Percentiles rank a stretch among this genome's conserved stretches.
These are phyloP conservation scores for Gambelia wislizenii DNA, from an alignment of 2,797 vertebrate genomes.

Conservation along the genomic window DNA sequence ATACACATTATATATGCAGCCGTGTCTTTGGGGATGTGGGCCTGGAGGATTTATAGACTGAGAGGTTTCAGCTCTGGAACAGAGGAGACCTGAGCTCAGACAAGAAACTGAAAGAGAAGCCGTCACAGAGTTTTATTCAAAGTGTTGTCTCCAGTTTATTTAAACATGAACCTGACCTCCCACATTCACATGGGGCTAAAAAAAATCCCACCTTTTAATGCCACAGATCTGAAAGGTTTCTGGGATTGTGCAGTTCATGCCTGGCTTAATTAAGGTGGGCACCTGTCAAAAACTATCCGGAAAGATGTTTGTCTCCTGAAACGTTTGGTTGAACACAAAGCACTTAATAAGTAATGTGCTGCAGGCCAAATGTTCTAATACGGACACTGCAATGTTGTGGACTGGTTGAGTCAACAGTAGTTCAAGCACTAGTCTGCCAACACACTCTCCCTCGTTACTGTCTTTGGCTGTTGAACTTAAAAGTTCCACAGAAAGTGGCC, in stretches of 20 bases:
- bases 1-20: slow-evolving; percentile 59
- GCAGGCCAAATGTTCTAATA: not conserved
- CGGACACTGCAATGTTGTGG: not conserved
- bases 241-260: slow-evolving; percentile 32
- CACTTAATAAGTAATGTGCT: not conserved
- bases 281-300: slow-evolving; percentile 37
- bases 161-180: slow-evolving; percentile 13
- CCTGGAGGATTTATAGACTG: slow-evolving; percentile 71
- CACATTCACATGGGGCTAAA: slow-evolving; percentile 19
- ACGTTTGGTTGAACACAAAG: slow-evolving; percentile 3
- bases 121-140: slow-evolving; percentile 51
- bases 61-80: slow-evolving; percentile 49
- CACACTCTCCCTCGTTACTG: not conserved
- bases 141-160: slow-evolving; percentile 60
- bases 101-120: slow-evolving; percentile 53
- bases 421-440: not conserved
- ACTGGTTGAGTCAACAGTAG: not conserved
- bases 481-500: not conserved
- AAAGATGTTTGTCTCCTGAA: slow-evolving; percentile 25
- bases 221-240: slow-evolving; percentile 25
- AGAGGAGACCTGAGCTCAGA: slow-evolving; percentile 49
- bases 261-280: slow-evolving; percentile 34
- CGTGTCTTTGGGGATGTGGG: slow-evolving; percentile 59
- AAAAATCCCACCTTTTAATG: fast-evolving
- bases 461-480: not conserved